phyloP scores from a whole-genome alignment of 2,888 invertebrate species.

The Xestia ashworthii region DNA sequence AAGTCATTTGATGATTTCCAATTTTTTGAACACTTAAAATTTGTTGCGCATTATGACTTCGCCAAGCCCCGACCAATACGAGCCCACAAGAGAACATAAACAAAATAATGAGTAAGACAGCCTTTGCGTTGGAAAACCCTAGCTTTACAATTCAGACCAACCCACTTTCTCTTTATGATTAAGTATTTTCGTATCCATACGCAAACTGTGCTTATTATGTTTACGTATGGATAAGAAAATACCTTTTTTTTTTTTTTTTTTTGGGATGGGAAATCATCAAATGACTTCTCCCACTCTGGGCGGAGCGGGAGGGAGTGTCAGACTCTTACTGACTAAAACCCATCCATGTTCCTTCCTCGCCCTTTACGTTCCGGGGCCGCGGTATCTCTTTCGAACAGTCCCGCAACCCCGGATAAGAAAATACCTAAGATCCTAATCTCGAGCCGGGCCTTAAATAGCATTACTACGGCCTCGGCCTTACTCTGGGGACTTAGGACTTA shows the following conservation, averaged over 20 bases:
- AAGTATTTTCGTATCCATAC: constrained; percentile 27
- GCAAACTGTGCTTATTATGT: constrained; percentile 13
- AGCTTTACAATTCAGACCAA: neutral
- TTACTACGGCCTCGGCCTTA: constrained; percentile 6
- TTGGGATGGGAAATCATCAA: too few species aligned
- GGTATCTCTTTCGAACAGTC: too few species aligned
- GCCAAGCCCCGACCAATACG: neutral
- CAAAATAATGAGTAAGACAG: neutral
- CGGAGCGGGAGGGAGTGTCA: too few species aligned
- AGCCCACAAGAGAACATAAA: neutral
- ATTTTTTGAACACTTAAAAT: neutral
- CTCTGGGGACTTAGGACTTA: constrained; percentile 17
- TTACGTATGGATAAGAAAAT: neutral
- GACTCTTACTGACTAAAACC: too few species aligned
- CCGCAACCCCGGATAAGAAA: neutral
- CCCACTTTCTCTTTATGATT: constrained; percentile 25
- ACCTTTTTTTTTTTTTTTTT: too few species aligned
- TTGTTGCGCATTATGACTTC: neutral
- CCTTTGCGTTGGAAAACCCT: neutral
- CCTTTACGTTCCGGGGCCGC: too few species aligned
- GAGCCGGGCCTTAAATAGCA: constrained; percentile 30
- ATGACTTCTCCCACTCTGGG: too few species aligned
- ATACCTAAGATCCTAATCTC: constrained; percentile 39
- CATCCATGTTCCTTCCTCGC: too few species aligned
- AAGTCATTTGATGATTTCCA: too few species aligned